Conservation (phyloP, 1,140 invertebrate genomes). For the Plectrocnemia conspersa region DNA sequence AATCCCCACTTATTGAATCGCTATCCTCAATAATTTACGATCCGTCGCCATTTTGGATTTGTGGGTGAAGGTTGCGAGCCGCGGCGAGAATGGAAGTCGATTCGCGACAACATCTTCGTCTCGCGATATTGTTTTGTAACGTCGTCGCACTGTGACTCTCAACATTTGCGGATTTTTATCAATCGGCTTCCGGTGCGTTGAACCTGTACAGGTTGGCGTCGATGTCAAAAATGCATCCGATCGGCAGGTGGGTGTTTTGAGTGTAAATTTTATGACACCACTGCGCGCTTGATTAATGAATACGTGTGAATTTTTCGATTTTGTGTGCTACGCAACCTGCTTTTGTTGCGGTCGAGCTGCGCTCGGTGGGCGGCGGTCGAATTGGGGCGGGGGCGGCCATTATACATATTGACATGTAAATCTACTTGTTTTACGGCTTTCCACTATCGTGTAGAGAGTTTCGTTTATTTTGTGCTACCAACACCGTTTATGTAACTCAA, state of each 20-base stretch:
- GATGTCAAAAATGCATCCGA: neutral
- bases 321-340: neutral
- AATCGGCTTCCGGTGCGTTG: neutral
- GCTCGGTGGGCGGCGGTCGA: neutral
- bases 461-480: too few species aligned
- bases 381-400: slow-evolving; percentile 3
- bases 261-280: slow-evolving; percentile 1
- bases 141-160: neutral
- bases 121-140: neutral
- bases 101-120: neutral
- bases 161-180: neutral
- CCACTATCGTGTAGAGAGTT: neutral
- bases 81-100: neutral
- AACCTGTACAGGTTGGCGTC: too few species aligned
- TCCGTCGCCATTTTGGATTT: neutral
- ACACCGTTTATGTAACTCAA: too few species aligned
- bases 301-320: slow-evolving; percentile 5
- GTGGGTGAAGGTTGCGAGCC: neutral
- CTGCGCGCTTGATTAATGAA: neutral
- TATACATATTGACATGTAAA: slow-evolving; percentile 11
- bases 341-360: neutral
- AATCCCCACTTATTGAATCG: too few species aligned
- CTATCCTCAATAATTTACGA: neutral
- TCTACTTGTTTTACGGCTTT: slow-evolving; percentile 8
- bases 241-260: neutral